phyloP scores from a whole-genome alignment of 2,113 vertebrate genomes.

The Platanista minor region DNA sequence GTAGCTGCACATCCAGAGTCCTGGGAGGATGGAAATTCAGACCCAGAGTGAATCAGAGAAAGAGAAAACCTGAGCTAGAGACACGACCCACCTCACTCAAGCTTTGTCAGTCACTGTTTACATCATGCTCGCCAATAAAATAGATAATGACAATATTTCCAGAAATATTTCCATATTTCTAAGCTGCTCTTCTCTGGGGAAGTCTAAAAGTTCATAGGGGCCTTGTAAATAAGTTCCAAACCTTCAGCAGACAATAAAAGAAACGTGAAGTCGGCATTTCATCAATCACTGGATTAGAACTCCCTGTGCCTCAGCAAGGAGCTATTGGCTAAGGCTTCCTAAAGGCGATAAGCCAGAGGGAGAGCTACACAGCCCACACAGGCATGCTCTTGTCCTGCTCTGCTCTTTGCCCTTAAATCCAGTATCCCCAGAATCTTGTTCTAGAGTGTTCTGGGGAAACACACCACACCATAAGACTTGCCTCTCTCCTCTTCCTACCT shows the following conservation, averaged over 20 bases:
- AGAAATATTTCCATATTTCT: not conserved
- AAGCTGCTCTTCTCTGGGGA: conserved; percentile 19
- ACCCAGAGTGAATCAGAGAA: conserved; percentile 33
- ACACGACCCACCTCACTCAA: conserved; percentile 24
- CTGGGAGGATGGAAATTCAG: not conserved
- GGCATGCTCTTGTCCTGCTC: not conserved
- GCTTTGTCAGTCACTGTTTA: conserved; percentile 39
- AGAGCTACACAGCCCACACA: too few species aligned
- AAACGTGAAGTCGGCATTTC: not conserved
- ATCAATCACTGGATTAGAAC: not conserved
- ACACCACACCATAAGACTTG: not conserved
- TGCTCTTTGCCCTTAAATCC: not conserved
- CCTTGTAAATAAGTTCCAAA: conserved; percentile 46
- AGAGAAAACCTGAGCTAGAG: not conserved
- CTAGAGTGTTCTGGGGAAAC: not conserved
- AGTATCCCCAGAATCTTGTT: not conserved
- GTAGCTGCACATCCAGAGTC: conserved; percentile 34
- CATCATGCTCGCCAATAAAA: conserved; percentile 25
- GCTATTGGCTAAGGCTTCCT: not conserved
- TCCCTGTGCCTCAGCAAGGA: not conserved
- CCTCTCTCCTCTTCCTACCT: not conserved
- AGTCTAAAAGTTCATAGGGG: conserved; percentile 18
- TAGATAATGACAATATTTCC: conserved; percentile 59
- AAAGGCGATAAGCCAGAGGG: not conserved
- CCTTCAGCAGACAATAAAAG: conserved; percentile 37